Conservation (phyloP, 2,888 invertebrate species). For the Campopleginae sp. region DNA sequence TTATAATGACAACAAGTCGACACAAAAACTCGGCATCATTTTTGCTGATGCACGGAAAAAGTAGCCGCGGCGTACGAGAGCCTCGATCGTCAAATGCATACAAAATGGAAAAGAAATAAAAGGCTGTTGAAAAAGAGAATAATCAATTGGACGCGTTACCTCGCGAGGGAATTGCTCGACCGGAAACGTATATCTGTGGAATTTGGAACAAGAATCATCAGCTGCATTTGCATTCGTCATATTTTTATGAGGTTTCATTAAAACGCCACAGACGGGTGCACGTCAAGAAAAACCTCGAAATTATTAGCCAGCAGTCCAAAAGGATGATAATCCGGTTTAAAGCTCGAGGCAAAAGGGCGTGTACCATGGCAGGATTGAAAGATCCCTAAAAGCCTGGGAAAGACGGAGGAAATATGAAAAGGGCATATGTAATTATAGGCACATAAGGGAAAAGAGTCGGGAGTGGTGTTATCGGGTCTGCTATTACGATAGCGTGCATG, state of each 20-base stretch:
- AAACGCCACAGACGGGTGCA: neutral
- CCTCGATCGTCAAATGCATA: constrained; percentile 7
- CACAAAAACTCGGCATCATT: neutral
- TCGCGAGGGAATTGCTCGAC: neutral
- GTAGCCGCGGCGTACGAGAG: neutral
- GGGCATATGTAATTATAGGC: neutral
- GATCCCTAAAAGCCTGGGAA: constrained; percentile 12
- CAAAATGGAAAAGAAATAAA: neutral
- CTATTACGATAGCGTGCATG: constrained; percentile 27
- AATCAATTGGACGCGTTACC: constrained; percentile 23
- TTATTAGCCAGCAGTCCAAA: constrained; percentile 37
- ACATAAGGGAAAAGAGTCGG: neutral
- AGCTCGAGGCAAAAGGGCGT: constrained; percentile 36
- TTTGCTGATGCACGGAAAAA: neutral
- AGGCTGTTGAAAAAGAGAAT: neutral
- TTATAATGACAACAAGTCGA: neutral
- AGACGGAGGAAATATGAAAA: constrained; percentile 27
- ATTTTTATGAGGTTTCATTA: neutral
- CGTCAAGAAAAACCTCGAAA: constrained; percentile 17
- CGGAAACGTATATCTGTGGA: neutral
- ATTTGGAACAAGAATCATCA: neutral
- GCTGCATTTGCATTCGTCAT: neutral
- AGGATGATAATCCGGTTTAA: constrained; percentile 22
- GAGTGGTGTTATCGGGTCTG: constrained; percentile 8
- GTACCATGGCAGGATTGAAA: constrained; percentile 15